Conservation (phyloP, 1,140 invertebrate species). For the Kradibia gibbosae region DNA sequence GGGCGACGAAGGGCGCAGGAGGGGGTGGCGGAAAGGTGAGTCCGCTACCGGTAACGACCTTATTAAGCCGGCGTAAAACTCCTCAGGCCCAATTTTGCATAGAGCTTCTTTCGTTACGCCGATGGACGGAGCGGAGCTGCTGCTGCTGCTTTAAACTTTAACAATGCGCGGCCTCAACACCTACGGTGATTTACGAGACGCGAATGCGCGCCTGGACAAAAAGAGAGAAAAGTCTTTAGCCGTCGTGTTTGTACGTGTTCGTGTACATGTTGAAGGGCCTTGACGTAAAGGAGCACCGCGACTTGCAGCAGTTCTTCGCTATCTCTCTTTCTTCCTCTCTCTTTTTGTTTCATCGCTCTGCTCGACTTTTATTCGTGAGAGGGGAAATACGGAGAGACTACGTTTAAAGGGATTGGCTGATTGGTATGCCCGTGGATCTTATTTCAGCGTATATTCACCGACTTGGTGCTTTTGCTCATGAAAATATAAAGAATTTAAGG, state of each 20-base stretch:
- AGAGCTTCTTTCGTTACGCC: slow-evolving; percentile 46
- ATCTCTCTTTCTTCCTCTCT: background rate
- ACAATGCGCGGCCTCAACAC: slow-evolving; percentile 56
- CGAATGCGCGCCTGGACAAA: slow-evolving; percentile 15
- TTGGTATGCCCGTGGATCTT: background rate
- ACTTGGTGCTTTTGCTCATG: too few species aligned
- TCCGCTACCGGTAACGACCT: slow-evolving; percentile 22
- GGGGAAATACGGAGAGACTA: background rate
- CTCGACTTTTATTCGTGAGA: background rate
- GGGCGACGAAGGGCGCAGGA: background rate
- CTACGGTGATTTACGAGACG: slow-evolving; percentile 62
- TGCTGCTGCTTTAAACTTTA: slow-evolving; percentile 19
- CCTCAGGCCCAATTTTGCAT: slow-evolving; percentile 33
- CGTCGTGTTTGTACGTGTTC: background rate
- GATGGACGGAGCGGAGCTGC: slow-evolving; percentile 24
- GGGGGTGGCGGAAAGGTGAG: background rate
- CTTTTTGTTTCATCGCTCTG: background rate
- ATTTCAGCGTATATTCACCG: background rate
- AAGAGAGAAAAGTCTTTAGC: slow-evolving; percentile 13
- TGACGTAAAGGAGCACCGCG: background rate
- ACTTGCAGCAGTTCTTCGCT: background rate
- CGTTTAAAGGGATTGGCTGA: background rate
- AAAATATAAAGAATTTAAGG: background rate
- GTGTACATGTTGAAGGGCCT: background rate
- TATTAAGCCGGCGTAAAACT: slow-evolving; percentile 42